Conservation (phyloP, 2,888 invertebrate species). For the Sesia bembeciformis region DNA sequence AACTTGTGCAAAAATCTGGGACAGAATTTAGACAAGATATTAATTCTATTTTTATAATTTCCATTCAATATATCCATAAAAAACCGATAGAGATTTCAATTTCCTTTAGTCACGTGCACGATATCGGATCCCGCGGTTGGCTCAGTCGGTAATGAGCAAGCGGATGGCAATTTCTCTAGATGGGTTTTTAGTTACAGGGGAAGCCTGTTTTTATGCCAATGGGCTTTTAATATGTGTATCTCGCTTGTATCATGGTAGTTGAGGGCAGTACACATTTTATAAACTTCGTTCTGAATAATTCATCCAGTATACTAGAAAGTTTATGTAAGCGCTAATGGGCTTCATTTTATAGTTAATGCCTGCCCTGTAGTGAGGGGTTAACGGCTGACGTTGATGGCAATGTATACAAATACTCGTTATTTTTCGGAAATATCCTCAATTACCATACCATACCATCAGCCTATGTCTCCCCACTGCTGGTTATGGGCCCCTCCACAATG, state of each 20-base stretch:
- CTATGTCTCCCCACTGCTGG: too few relatives aligned
- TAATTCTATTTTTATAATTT: conserved; percentile 1
- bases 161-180: conserved; percentile 70
- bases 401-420: too few relatives aligned
- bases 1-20: too few relatives aligned
- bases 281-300: too few relatives aligned
- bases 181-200: conserved; percentile 64
- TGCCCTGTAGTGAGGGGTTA: too few relatives aligned
- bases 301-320: too few relatives aligned
- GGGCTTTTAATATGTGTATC: conserved; percentile 50
- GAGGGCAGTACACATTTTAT: too few relatives aligned
- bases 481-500: too few relatives aligned
- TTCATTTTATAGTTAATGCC: not conserved
- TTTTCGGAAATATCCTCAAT: too few relatives aligned
- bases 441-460: too few relatives aligned
- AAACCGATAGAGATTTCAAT: conserved; percentile 72
- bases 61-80: conserved; percentile 63
- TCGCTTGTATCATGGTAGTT: not conserved
- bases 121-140: conserved; percentile 67
- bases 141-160: conserved; percentile 66
- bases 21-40: not conserved
- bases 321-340: not conserved
- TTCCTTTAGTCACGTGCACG: conserved; percentile 70
- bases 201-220: conserved; percentile 51
- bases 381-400: too few relatives aligned